Percentiles rank a stretch among this genome's conserved stretches.
phyloP scores from a whole-genome alignment of 2,888 invertebrate genomes.

The Drosophila dives region DNA sequence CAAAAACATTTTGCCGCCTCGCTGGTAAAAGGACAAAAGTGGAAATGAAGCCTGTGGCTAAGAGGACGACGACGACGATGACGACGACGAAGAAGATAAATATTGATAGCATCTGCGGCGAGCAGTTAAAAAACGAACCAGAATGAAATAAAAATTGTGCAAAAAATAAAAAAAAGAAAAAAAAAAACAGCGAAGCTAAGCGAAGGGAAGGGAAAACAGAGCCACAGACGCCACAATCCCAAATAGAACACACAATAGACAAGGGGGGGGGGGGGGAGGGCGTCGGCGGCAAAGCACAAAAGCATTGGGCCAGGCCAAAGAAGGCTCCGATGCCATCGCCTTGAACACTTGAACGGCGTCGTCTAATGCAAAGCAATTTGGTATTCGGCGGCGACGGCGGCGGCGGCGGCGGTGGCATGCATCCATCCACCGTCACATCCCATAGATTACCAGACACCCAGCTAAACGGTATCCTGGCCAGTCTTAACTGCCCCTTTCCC shows the following conservation, averaged over 20 bases:
- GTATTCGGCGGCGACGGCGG: slow-evolving; percentile 14
- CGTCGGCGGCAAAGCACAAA: slow-evolving; percentile 26
- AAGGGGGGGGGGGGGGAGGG: neutral
- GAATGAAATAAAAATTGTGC: slow-evolving; percentile 59
- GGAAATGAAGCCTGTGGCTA: slow-evolving; percentile 25
- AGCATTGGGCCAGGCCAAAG: slow-evolving; percentile 16
- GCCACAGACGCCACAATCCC: slow-evolving; percentile 10
- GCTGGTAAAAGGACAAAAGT: slow-evolving; percentile 49
- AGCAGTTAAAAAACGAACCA: slow-evolving; percentile 64
- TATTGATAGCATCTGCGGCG: slow-evolving; percentile 77
- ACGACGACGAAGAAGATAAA: slow-evolving; percentile 63
- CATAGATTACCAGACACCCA: slow-evolving; percentile 40
- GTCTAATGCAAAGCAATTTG: slow-evolving; percentile 76
- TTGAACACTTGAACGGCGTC: slow-evolving; percentile 52
- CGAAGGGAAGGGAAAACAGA: slow-evolving; percentile 30
- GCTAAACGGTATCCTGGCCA: slow-evolving; percentile 60
- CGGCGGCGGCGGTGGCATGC: slow-evolving; percentile 20
- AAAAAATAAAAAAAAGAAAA: slow-evolving; percentile 21
- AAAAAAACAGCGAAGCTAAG: neutral
- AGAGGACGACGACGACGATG: slow-evolving; percentile 19
- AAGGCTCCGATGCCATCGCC: slow-evolving; percentile 40
- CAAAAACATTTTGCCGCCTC: slow-evolving; percentile 47
- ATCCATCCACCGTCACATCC: neutral
- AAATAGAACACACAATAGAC: slow-evolving; percentile 4
- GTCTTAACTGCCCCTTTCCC: neutral